phyloP scores from a whole-genome alignment of 2,888 invertebrate genomes.

The Chelonus formosanus region DNA sequence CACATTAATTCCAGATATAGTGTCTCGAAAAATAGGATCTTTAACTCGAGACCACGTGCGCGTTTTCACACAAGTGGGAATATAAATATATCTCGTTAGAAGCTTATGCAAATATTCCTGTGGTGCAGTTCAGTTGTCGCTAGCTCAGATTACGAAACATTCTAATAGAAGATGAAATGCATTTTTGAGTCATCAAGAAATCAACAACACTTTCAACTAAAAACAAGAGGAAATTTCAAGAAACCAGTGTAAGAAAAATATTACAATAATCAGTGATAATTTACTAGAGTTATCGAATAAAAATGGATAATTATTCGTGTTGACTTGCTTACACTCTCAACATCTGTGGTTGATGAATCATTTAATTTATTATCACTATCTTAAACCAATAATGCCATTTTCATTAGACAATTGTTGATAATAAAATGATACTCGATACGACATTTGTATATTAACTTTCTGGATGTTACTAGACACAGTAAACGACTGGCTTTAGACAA shows the following conservation, averaged over 20 bases:
- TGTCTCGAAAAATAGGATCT: slow-evolving; percentile 1
- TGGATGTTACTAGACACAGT: slow-evolving; percentile 4
- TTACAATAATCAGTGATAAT: not conserved
- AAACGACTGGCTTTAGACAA: slow-evolving; percentile 5
- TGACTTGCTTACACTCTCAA: no score
- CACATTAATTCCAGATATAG: no score
- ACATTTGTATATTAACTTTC: slow-evolving; percentile 17
- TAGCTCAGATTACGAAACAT: slow-evolving; percentile 26
- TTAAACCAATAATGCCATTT: no score
- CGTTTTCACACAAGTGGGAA: slow-evolving; percentile 42
- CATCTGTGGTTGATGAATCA: no score
- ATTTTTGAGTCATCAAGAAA: not conserved
- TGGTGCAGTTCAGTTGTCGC: slow-evolving; percentile 14
- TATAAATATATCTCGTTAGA: slow-evolving; percentile 37
- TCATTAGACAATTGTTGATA: no score
- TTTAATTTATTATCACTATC: no score
- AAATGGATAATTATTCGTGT: no score
- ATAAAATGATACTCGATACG: slow-evolving; percentile 15
- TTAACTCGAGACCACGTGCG: slow-evolving; percentile 28
- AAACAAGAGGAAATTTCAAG: slow-evolving; percentile 5
- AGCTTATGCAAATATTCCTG: slow-evolving; percentile 42
- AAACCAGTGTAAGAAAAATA: no score
- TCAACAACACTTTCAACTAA: not conserved
- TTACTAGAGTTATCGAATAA: not conserved
- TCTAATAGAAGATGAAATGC: slow-evolving; percentile 11